These are phyloP conservation scores for Intellagama lesueurii DNA, from an alignment of 2,797 vertebrate genomes.

Conservation along the genomic window DNA sequence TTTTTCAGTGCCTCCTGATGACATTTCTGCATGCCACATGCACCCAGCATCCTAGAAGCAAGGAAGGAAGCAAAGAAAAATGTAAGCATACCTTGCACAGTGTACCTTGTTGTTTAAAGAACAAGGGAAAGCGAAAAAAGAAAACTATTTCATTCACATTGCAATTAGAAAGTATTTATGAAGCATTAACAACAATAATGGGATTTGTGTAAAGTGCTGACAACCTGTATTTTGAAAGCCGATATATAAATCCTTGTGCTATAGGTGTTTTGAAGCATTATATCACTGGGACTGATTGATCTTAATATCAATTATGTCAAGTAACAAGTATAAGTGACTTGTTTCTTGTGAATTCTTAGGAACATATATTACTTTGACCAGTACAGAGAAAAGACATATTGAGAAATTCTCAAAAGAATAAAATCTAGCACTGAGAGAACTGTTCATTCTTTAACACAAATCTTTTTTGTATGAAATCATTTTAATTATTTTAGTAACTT, in stretches of 20 bases:
- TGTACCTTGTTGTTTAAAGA: not conserved
- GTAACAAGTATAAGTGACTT: no score
- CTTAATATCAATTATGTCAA: no score
- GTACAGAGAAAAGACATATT: not conserved
- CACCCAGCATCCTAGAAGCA: constrained; percentile 55
- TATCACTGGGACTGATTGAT: no score
- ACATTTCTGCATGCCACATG: constrained; percentile 78
- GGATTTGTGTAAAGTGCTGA: no score
- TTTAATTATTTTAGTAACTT: not conserved
- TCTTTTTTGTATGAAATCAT: not conserved
- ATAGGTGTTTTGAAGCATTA: not conserved
- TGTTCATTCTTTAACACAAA: not conserved
- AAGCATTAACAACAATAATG: not conserved
- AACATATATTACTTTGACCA: not conserved
- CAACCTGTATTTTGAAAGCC: not conserved
- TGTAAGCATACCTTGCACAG: not conserved
- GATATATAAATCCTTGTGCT: not conserved
- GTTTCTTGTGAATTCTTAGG: not conserved
- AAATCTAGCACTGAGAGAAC: not conserved
- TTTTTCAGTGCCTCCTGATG: constrained; percentile 80
- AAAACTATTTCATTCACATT: not conserved
- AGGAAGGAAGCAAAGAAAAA: not conserved
- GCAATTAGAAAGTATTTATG: not conserved
- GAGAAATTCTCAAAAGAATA: not conserved
- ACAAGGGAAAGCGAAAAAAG: not conserved